phyloP scores from a whole-genome alignment of 2,888 invertebrate species.

The Esperia sulphurella region DNA sequence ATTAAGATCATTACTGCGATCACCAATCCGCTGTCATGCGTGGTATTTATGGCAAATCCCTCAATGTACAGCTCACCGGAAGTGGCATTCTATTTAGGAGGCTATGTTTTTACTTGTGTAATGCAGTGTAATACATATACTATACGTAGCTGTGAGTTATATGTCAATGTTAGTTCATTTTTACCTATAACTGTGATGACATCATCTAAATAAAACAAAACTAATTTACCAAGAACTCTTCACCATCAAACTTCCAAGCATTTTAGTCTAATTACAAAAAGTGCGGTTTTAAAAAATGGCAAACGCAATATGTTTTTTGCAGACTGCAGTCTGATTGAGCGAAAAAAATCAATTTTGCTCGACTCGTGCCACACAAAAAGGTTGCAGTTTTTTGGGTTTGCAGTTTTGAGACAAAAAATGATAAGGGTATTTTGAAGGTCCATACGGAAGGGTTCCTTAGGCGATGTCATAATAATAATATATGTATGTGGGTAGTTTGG shows the following conservation, averaged over 20 bases:
- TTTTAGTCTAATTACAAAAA: slow-evolving; percentile 59
- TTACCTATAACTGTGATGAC: slow-evolving; percentile 31
- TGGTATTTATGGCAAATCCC: too few species aligned
- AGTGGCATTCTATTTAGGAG: too few species aligned
- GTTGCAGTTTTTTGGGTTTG: slow-evolving; percentile 25
- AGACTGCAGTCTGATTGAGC: slow-evolving; percentile 36
- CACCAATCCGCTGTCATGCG: too few species aligned
- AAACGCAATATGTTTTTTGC: slow-evolving; percentile 62
- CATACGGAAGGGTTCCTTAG: not conserved
- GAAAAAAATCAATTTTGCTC: slow-evolving; percentile 58
- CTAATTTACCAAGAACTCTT: slow-evolving; percentile 44
- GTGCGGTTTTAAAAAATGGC: slow-evolving; percentile 30
- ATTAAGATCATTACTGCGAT: too few species aligned
- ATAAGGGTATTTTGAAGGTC: not conserved
- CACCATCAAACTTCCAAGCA: slow-evolving; percentile 35
- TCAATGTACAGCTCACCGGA: too few species aligned
- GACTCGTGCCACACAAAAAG: slow-evolving; percentile 52
- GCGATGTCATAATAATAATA: too few species aligned
- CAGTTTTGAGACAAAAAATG: slow-evolving; percentile 16
- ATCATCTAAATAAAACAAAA: slow-evolving; percentile 55
- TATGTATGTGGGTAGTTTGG: too few species aligned
- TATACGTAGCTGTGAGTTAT: too few species aligned
- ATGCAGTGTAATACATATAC: too few species aligned
- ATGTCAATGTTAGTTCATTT: too few species aligned
- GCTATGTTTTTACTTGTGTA: too few species aligned